Percentiles rank a stretch among this genome's conserved stretches.
Conservation (phyloP, 2,888 invertebrate genomes). For the Calameuta pallipes region DNA sequence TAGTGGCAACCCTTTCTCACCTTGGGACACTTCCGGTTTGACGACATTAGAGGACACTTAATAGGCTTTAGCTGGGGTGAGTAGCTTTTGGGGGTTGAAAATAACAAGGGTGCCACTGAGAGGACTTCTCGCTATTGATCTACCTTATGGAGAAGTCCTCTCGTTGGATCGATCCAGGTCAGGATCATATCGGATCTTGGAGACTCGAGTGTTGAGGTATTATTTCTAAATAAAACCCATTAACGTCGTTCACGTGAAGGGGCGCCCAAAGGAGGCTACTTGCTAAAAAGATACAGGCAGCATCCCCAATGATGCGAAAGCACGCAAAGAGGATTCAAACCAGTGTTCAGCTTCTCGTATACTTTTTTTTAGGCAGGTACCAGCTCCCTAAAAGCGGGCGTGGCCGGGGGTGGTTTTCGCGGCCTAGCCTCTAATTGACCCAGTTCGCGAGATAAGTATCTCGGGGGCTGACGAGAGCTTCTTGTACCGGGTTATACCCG, state of each 20-base stretch:
- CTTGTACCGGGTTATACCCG: neutral
- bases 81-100: neutral
- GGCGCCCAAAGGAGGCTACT: neutral
- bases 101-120: neutral
- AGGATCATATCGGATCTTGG: neutral
- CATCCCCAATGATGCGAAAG: neutral
- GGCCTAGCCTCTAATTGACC: slow-evolving; percentile 47
- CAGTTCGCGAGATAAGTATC: slow-evolving; percentile 32
- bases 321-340: neutral
- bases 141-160: neutral
- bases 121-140: neutral
- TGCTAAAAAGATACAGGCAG: neutral
- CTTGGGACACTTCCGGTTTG: neutral
- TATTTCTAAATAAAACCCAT: neutral
- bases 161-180: neutral
- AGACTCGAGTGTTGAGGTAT: neutral
- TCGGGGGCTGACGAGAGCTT: neutral
- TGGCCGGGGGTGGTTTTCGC: slow-evolving; percentile 40
- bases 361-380: slow-evolving; percentile 1
- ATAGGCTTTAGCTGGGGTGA: neutral
- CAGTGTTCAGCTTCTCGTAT: neutral
- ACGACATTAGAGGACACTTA: neutral
- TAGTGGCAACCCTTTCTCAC: neutral
- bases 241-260: neutral
- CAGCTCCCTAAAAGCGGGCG: slow-evolving; percentile 33